Evolutionary conservation across 2,888 invertebrate species (phyloP).

Genomic region (Diarsia mendica): DNA sequence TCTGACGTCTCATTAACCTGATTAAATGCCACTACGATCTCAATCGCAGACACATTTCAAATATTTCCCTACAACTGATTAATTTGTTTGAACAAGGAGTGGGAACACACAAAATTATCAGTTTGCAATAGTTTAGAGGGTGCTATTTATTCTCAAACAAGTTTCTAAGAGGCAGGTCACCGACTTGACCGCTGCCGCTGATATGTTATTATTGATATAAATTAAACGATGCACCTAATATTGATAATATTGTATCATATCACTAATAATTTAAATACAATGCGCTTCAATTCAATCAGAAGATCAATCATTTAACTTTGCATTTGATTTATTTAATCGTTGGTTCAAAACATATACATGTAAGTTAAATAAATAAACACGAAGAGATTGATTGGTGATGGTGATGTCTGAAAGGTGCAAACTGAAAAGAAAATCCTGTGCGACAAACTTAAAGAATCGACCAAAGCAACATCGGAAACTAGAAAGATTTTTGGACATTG

Average conservation of each 20-base stretch:
- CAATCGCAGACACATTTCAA: not conserved
- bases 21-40: not conserved
- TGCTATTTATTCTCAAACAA: slow-evolving; percentile 52
- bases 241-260: slow-evolving; percentile 47
- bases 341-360: not conserved
- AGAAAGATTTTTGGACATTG: not conserved
- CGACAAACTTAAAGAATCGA: not conserved
- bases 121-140: slow-evolving; percentile 13
- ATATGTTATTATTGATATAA: slow-evolving; percentile 64
- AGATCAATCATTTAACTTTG: not conserved
- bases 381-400: no score
- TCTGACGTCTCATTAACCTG: not conserved
- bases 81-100: not conserved
- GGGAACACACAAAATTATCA: slow-evolving; percentile 15
- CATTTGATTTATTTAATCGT: not conserved
- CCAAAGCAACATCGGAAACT: not conserved
- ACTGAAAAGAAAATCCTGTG: not conserved
- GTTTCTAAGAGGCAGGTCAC: slow-evolving; percentile 56
- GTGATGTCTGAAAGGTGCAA: not conserved
- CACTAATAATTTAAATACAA: slow-evolving; percentile 49
- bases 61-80: not conserved
- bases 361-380: not conserved
- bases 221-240: slow-evolving; percentile 59
- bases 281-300: slow-evolving; percentile 34
- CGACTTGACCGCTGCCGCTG: slow-evolving; percentile 61